Evolutionary conservation across 2,888 invertebrate genomes (phyloP).

Genomic region (Aphidoletes aphidimyza): DNA sequence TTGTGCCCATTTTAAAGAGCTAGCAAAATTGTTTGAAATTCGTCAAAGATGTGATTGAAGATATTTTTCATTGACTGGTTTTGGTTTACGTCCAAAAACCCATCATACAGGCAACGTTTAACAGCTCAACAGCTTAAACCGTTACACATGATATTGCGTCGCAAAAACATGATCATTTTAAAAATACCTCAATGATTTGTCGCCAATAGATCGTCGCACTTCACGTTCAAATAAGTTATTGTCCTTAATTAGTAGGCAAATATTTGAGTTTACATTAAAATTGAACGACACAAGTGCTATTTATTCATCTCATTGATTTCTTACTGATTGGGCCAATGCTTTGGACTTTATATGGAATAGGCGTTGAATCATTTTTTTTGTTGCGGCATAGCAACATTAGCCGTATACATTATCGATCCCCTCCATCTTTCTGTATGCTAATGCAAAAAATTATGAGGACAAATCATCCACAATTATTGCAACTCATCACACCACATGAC

Average conservation of each 20-base stretch:
- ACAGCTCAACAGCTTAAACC: not conserved
- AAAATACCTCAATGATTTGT: not conserved
- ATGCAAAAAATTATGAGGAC: not conserved
- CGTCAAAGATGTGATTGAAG: too few relatives aligned
- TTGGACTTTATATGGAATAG: too few relatives aligned
- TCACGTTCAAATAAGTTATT: not conserved
- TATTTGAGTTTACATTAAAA: constrained; percentile 8
- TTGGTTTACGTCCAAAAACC: too few relatives aligned
- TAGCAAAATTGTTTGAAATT: too few relatives aligned
- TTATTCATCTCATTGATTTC: not conserved
- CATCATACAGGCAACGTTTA: too few relatives aligned
- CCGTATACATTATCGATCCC: not conserved
- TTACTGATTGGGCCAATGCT: not conserved
- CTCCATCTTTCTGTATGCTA: too few relatives aligned
- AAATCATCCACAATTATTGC: constrained; percentile 31
- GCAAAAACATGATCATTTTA: constrained; percentile 30
- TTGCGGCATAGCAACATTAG: not conserved
- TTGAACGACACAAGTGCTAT: not conserved
- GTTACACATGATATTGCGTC: constrained; percentile 31
- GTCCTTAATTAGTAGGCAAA: constrained; percentile 26
- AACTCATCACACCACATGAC: not conserved
- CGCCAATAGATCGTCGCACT: not conserved
- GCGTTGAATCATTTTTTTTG: not conserved
- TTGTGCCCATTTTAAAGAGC: too few relatives aligned
- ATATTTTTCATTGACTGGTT: too few relatives aligned